Percentiles rank a stretch among this genome's conserved stretches.
These are phyloP conservation scores for Papilio gigon DNA, from an alignment of 2,888 invertebrate species.

Conservation along the genomic window DNA sequence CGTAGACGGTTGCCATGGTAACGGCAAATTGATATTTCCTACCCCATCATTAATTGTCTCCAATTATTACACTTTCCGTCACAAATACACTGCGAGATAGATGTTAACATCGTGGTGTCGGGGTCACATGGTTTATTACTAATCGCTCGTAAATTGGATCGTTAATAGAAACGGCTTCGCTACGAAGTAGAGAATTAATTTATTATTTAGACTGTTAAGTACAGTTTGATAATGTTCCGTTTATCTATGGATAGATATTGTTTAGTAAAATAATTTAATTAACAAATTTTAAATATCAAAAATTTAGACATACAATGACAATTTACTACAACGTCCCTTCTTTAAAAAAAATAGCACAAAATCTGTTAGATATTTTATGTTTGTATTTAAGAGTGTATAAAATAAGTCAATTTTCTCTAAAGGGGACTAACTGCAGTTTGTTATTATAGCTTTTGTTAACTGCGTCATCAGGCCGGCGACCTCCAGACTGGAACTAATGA, in stretches of 20 bases:
- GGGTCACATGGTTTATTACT: conserved; percentile 34
- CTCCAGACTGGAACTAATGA: conserved; percentile 30
- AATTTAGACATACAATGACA: background rate
- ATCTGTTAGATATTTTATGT: no score
- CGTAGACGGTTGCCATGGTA: conserved; percentile 8
- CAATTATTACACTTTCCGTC: conserved; percentile 39
- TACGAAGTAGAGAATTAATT: conserved; percentile 4
- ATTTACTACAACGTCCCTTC: no score
- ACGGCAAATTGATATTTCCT: conserved; percentile 37
- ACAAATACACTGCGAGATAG: conserved; percentile 25
- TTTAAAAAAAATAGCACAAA: no score
- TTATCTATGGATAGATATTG: background rate
- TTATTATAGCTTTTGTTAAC: background rate
- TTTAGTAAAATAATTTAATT: background rate
- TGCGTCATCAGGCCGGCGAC: background rate
- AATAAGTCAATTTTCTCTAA: no score
- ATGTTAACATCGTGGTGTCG: conserved; percentile 26
- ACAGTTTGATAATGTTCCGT: background rate
- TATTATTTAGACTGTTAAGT: background rate
- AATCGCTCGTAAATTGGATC: conserved; percentile 24
- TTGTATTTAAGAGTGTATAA: no score
- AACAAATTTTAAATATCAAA: background rate
- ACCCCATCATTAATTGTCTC: conserved; percentile 36
- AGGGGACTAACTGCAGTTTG: background rate
- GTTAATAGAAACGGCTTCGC: conserved; percentile 16